phyloP scores from a whole-genome alignment of 2,113 vertebrate genomes.

The Pitta sordida region DNA sequence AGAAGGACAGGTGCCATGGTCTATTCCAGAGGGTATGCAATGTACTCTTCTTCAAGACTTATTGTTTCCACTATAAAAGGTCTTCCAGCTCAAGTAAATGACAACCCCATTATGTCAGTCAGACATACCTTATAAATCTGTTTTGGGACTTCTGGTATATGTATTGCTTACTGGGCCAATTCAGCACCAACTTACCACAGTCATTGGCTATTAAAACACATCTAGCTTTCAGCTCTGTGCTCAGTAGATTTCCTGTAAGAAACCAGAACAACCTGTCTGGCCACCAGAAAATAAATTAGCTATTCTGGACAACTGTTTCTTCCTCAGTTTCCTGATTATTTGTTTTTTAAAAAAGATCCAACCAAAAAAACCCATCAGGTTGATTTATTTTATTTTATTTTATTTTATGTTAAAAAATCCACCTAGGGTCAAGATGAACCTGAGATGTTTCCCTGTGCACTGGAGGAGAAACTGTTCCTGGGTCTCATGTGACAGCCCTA shows the following conservation, averaged over 20 bases:
- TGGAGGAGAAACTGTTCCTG: neutral
- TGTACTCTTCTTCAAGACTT: neutral
- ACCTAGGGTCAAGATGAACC: neutral
- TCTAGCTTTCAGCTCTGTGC: neutral
- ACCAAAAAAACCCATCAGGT: too few relatives aligned
- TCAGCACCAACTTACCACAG: neutral
- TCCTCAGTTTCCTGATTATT: neutral
- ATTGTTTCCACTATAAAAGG: neutral
- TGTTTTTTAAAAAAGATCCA: neutral
- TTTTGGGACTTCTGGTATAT: neutral
- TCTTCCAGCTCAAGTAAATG: neutral
- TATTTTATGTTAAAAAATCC: too few relatives aligned
- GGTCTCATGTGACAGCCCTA: neutral
- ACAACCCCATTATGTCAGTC: neutral
- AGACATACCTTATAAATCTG: neutral
- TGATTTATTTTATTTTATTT: too few relatives aligned
- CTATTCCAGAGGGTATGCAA: neutral
- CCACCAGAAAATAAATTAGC: neutral
- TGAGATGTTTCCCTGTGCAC: neutral
- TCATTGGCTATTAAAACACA: neutral
- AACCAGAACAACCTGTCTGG: neutral
- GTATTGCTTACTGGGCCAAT: neutral
- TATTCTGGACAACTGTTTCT: neutral
- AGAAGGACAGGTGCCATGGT: neutral
- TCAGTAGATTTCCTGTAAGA: neutral